phyloP scores from a whole-genome alignment of 2,888 invertebrate species.

The Cryptus armator region DNA sequence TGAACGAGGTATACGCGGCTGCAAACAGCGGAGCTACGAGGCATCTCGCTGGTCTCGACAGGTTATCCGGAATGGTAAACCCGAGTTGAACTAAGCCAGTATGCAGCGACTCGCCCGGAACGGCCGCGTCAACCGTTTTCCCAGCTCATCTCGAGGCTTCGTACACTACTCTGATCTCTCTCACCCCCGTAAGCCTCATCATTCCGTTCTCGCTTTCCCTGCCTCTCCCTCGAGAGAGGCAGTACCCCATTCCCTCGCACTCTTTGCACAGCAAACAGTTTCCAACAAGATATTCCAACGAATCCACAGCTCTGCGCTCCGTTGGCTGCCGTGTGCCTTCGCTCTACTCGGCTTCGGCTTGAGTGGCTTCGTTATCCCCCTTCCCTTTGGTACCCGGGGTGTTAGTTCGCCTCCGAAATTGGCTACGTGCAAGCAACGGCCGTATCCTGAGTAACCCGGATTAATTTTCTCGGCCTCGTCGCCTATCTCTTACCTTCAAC shows the following conservation, averaged over 20 bases:
- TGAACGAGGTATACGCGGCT: constrained; percentile 22
- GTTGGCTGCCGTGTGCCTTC: constrained; percentile 51
- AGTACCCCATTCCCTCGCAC: constrained; percentile 6
- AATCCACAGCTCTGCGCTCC: constrained; percentile 57
- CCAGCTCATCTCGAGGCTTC: constrained; percentile 60
- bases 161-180: constrained; percentile 33
- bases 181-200: constrained; percentile 2
- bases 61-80: constrained; percentile 63
- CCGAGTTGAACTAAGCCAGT: constrained; percentile 49
- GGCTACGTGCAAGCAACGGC: constrained; percentile 55
- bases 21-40: constrained; percentile 50
- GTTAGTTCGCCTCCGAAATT: constrained; percentile 62
- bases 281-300: constrained; percentile 62
- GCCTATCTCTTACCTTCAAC: constrained; percentile 2
- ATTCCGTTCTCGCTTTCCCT: constrained; percentile 26
- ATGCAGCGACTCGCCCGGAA: constrained; percentile 60
- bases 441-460: constrained; percentile 17
- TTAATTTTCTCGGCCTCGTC: constrained; percentile 34
- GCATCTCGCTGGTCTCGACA: constrained; percentile 48
- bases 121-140: constrained; percentile 61
- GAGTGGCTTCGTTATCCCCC: constrained; percentile 60
- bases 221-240: background rate
- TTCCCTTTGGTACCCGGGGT: constrained; percentile 32
- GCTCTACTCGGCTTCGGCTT: constrained; percentile 47
- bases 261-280: constrained; percentile 68